Evolutionary conservation across 2,888 invertebrate species (phyloP).

Genomic region (Aethes cnicana): DNA sequence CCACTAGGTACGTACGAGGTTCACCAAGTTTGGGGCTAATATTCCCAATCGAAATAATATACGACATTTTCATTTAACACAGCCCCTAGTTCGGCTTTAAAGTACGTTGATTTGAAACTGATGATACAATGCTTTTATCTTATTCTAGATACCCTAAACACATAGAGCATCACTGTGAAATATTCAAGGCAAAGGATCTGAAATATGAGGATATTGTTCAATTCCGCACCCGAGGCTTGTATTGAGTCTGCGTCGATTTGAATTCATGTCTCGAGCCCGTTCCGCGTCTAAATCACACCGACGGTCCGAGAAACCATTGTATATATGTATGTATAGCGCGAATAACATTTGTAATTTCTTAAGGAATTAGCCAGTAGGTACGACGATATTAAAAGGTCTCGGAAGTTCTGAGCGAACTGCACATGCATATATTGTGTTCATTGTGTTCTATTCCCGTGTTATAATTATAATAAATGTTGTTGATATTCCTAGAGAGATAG

Average conservation of each 20-base stretch:
- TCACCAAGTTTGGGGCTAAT: no score
- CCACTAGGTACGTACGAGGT: no score
- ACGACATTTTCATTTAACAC: no score
- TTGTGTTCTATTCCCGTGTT: no score
- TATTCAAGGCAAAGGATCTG: slow-evolving; percentile 32
- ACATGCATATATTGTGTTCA: no score
- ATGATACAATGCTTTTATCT: slow-evolving; percentile 8
- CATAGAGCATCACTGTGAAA: slow-evolving; percentile 31
- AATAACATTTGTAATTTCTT: slow-evolving; percentile 28
- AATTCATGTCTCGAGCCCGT: slow-evolving; percentile 45
- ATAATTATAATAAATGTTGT: no score
- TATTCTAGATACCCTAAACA: slow-evolving; percentile 28
- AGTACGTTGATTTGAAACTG: no score
- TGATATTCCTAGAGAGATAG: no score
- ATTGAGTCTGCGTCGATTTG: slow-evolving; percentile 38
- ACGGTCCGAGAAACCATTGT: slow-evolving; percentile 26
- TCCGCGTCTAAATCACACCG: slow-evolving; percentile 44
- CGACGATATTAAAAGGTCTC: neutral
- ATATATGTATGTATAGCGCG: slow-evolving; percentile 18
- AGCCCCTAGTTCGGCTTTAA: no score
- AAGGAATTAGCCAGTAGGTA: slow-evolving; percentile 14
- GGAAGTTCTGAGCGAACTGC: neutral
- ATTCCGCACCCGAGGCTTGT: slow-evolving; percentile 36
- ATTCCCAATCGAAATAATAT: no score
- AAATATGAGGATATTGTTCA: slow-evolving; percentile 40